A percentile compares a stretch with the other conserved stretches of the same genome.
Conservation (phyloP, 2,113 vertebrate genomes). For the Larimichthys polyactis region DNA sequence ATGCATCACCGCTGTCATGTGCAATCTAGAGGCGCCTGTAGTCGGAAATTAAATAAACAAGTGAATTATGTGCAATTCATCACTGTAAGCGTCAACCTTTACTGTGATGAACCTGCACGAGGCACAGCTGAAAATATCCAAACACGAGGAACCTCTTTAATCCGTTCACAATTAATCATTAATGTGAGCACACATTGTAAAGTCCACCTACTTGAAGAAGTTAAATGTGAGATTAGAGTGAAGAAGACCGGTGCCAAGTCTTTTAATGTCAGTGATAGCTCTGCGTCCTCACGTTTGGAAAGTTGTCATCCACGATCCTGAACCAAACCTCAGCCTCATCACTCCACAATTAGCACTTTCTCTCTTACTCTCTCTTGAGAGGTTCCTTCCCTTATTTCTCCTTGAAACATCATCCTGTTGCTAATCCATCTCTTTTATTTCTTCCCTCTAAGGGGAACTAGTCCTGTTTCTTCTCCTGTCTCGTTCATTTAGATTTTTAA, state of each 20-base stretch:
- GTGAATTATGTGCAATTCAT: background rate
- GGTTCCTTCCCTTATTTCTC: slow-evolving; percentile 35
- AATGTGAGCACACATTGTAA: background rate
- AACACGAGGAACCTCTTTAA: background rate
- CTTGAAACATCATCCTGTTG: slow-evolving; percentile 57
- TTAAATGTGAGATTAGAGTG: background rate
- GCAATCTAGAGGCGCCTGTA: background rate
- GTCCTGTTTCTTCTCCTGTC: slow-evolving; percentile 52
- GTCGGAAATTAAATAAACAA: slow-evolving; percentile 8
- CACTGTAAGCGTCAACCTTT: background rate
- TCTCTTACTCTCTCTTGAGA: slow-evolving; percentile 32
- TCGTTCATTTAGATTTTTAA: slow-evolving; percentile 64
- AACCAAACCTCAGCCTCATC: slow-evolving; percentile 12
- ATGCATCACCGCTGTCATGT: background rate
- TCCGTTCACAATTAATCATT: background rate
- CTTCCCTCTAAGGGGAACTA: slow-evolving; percentile 35
- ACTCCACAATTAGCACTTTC: slow-evolving; percentile 26
- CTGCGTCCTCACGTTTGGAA: slow-evolving; percentile 28
- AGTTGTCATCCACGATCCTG: slow-evolving; percentile 17
- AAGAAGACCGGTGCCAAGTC: background rate
- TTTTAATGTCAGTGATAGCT: background rate
- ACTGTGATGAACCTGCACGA: background rate
- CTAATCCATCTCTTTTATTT: slow-evolving; percentile 61
- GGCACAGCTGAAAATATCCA: background rate
- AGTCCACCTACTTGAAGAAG: background rate